phyloP scores from a whole-genome alignment of 2,797 vertebrate species.

The Masticophis lateralis region DNA sequence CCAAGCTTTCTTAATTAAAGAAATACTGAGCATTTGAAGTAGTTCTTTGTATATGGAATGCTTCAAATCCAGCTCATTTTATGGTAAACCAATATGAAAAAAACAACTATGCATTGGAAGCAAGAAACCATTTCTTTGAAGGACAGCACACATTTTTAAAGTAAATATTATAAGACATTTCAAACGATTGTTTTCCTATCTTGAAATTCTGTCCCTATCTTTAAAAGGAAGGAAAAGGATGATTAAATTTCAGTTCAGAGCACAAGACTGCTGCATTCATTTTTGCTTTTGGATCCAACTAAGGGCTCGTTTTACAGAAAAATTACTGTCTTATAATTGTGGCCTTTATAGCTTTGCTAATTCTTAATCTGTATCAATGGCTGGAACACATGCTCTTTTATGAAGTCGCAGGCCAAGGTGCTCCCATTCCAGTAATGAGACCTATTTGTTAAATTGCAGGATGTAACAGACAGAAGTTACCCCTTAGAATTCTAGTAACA shows the following conservation, averaged over 20 bases:
- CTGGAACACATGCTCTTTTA: not conserved
- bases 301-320: not conserved
- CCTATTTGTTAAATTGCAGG: not conserved
- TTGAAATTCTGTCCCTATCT: not conserved
- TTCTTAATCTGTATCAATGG: not conserved
- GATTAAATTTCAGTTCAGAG: not conserved
- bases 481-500: not conserved
- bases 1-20: not conserved
- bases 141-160: not conserved
- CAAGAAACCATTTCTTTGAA: not conserved
- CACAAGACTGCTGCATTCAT: not conserved
- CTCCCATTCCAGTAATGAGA: not conserved
- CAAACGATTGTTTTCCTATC: not conserved
- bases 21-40: not conserved
- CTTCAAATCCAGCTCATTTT: not conserved
- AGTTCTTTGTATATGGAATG: not conserved
- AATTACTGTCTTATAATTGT: not conserved
- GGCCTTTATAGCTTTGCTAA: not conserved
- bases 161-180: not conserved
- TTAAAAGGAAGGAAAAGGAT: not conserved
- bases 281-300: not conserved
- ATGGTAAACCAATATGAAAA: not conserved
- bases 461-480: not conserved
- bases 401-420: not conserved
- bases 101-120: not conserved